These are phyloP conservation scores for Falcaria lacertinaria DNA, from an alignment of 2,888 invertebrate genomes.

Conservation along the genomic window DNA sequence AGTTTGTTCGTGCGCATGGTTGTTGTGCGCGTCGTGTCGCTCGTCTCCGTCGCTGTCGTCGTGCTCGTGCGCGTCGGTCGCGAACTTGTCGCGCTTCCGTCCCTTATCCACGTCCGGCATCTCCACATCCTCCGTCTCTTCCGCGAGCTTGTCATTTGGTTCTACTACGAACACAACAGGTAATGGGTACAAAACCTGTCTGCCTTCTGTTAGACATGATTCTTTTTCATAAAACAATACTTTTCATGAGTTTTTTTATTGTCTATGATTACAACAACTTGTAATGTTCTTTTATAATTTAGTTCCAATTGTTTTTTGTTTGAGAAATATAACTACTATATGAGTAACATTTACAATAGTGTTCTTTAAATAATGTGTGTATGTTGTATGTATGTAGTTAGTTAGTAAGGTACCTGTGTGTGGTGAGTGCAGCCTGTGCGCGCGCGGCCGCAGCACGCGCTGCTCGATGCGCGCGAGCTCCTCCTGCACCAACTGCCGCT, in stretches of 20 bases:
- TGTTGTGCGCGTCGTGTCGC: constrained; percentile 27
- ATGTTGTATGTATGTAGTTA: no score
- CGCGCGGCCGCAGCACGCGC: constrained; percentile 54
- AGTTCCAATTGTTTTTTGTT: no score
- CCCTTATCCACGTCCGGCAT: constrained; percentile 30
- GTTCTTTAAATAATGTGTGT: no score
- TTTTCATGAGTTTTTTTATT: no score
- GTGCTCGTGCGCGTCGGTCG: constrained; percentile 56
- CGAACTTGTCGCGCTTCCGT: constrained; percentile 63
- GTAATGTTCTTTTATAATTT: no score
- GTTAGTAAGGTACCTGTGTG: background rate
- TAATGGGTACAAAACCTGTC: no score
- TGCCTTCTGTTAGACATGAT: no score
- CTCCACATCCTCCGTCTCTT: constrained; percentile 9
- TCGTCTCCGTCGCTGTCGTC: constrained; percentile 70
- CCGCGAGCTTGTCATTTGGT: background rate
- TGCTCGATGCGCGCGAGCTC: constrained; percentile 83
- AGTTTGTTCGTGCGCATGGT: constrained; percentile 6
- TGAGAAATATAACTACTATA: no score
- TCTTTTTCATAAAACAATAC: no score
- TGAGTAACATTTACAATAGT: no score
- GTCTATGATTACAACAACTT: no score
- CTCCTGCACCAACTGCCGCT: constrained; percentile 81
- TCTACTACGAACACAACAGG: background rate
- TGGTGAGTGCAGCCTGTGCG: constrained; percentile 16